Evolutionary conservation across 2,113 vertebrate genomes (phyloP).

Genomic region (Corythornis cristatus): DNA sequence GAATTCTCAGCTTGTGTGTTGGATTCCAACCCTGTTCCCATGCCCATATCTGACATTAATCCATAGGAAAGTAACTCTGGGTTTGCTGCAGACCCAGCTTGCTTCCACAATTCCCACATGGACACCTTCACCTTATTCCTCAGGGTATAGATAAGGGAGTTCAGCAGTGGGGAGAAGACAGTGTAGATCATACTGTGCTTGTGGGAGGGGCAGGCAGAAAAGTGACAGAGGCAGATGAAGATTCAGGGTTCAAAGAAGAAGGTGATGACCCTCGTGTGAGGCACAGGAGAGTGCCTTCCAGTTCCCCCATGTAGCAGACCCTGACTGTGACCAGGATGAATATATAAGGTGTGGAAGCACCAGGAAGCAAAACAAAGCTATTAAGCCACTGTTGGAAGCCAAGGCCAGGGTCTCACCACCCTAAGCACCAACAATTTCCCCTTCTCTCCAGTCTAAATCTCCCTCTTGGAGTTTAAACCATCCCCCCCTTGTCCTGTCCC

Average conservation of each 20-base stretch:
- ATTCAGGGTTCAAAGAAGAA: constrained; percentile 56
- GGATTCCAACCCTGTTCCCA: neutral
- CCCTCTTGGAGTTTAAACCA: neutral
- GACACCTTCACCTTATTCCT: constrained; percentile 37
- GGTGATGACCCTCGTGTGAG: constrained; percentile 43
- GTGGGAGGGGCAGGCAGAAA: neutral
- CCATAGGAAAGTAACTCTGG: neutral
- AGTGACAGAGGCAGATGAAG: constrained; percentile 51
- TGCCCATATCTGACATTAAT: neutral
- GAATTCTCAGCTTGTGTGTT: neutral
- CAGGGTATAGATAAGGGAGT: constrained; percentile 53
- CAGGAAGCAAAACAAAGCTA: constrained; percentile 60
- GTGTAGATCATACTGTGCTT: neutral
- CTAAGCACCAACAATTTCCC: neutral
- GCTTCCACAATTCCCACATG: neutral
- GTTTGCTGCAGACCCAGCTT: neutral
- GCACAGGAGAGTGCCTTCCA: constrained; percentile 43
- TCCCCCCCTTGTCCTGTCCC: neutral
- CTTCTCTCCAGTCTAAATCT: neutral
- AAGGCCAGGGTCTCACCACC: neutral
- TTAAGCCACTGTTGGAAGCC: constrained; percentile 50
- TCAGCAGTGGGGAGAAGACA: neutral
- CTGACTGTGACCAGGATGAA: constrained; percentile 42
- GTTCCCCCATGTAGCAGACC: neutral
- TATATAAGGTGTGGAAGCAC: constrained; percentile 40